Conservation (phyloP, 2,797 vertebrate genomes). For the Lagocephalus sceleratus region DNA sequence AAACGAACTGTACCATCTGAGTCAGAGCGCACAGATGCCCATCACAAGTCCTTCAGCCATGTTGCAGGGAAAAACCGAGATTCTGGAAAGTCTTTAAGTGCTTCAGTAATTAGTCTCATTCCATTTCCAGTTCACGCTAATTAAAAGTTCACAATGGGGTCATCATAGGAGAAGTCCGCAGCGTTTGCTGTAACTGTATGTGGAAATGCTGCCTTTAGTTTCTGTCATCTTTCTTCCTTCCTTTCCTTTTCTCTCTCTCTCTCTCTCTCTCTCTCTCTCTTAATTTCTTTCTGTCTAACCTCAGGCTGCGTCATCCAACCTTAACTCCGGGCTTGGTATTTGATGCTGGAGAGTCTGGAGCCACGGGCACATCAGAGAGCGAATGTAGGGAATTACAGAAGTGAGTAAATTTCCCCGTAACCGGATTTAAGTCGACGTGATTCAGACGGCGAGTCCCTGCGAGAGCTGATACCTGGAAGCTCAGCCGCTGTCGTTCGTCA, state of each 20-base stretch:
- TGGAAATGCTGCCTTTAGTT: slow-evolving; percentile 3
- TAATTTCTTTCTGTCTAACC: background rate
- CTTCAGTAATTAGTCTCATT: slow-evolving; percentile 46
- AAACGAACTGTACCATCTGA: slow-evolving; percentile 25
- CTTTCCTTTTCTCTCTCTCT: background rate
- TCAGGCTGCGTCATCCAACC: background rate
- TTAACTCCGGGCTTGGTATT: background rate
- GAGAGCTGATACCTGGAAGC: slow-evolving; percentile 16
- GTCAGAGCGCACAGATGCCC: slow-evolving; percentile 25
- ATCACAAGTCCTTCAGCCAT: slow-evolving; percentile 1
- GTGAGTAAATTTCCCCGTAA: slow-evolving; percentile 4
- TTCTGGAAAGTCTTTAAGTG: slow-evolving; percentile 27
- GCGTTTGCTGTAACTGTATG: slow-evolving; percentile 26
- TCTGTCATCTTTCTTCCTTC: background rate
- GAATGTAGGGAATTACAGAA: slow-evolving; percentile 18
- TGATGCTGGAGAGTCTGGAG: background rate
- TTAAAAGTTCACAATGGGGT: slow-evolving; percentile 47
- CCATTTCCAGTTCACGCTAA: slow-evolving; percentile 26
- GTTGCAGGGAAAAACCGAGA: slow-evolving; percentile 23
- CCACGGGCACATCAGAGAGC: background rate
- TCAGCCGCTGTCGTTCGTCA: slow-evolving; percentile 32
- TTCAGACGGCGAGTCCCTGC: slow-evolving; percentile 5
- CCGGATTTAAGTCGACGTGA: slow-evolving; percentile 11
- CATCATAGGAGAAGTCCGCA: slow-evolving; percentile 13
- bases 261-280: background rate